Conservation (phyloP, 2,888 invertebrate species). For the Epistrophe eligans region DNA sequence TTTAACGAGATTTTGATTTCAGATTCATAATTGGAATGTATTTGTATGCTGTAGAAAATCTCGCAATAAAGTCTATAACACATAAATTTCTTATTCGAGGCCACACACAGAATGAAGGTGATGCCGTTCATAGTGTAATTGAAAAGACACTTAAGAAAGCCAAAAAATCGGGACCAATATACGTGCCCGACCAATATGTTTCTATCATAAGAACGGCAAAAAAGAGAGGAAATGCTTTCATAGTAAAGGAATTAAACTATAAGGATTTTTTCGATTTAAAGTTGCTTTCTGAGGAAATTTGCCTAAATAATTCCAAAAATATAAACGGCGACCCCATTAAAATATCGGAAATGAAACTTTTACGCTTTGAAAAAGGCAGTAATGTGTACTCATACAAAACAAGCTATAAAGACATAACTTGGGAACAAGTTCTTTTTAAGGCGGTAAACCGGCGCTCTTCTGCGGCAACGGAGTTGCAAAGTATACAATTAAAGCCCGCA, state of each 20-base stretch:
- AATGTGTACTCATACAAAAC: slow-evolving; percentile 38
- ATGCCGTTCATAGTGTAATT: no score
- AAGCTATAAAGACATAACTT: slow-evolving; percentile 31
- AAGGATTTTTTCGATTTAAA: slow-evolving; percentile 36
- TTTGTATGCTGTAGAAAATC: no score
- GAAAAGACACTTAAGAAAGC: no score
- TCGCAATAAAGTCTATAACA: no score
- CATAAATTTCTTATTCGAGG: no score
- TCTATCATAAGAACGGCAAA: slow-evolving; percentile 26
- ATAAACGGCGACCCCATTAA: slow-evolving; percentile 20
- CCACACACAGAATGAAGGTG: no score
- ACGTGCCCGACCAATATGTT: no score
- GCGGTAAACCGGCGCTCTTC: slow-evolving; percentile 26
- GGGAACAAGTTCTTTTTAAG: slow-evolving; percentile 30
- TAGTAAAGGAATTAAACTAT: slow-evolving; percentile 32
- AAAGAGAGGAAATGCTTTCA: slow-evolving; percentile 23
- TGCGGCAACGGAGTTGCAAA: slow-evolving; percentile 20
- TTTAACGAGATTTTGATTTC: no score
- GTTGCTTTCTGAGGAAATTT: slow-evolving; percentile 30
- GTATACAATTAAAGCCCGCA: slow-evolving; percentile 23
- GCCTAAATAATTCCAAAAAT: slow-evolving; percentile 22
- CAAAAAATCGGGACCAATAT: no score
- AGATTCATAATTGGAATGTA: no score
- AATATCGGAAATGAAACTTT: slow-evolving; percentile 30
- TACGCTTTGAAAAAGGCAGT: slow-evolving; percentile 30